These are phyloP conservation scores for Apocrypta bakeri DNA, from an alignment of 1,140 invertebrate species.

Conservation along the genomic window DNA sequence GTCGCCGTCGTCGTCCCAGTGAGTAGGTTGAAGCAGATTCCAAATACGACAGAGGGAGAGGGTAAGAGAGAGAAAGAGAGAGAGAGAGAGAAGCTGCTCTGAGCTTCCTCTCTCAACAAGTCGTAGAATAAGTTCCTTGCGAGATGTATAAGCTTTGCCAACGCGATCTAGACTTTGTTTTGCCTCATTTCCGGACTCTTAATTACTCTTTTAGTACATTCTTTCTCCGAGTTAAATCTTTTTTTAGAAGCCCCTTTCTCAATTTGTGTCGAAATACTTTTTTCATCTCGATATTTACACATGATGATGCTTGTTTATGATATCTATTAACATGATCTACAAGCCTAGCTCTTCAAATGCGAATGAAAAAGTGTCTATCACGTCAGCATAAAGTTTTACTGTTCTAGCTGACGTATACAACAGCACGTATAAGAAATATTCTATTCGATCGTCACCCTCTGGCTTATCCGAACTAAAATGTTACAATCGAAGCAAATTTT, in stretches of 20 bases:
- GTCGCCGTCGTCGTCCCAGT: background rate
- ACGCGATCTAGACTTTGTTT: conserved; percentile 58
- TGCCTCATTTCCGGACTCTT: conserved; percentile 68
- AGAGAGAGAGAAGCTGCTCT: background rate
- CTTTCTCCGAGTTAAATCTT: conserved; percentile 23
- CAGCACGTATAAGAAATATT: background rate
- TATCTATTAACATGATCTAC: background rate
- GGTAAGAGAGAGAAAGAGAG: background rate
- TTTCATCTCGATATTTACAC: background rate
- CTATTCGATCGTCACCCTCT: background rate
- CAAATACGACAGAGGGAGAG: background rate
- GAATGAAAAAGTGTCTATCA: background rate
- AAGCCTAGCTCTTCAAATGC: background rate
- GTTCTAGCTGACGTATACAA: background rate
- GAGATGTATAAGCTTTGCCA: conserved; percentile 58
- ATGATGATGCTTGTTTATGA: background rate
- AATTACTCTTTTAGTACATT: conserved; percentile 72
- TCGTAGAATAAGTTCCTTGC: conserved; percentile 34
- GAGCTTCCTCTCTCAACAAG: background rate
- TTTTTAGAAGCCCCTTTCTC: background rate
- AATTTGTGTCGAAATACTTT: too few relatives aligned
- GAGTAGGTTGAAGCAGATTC: background rate
- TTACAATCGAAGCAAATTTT: background rate
- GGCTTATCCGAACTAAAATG: background rate
- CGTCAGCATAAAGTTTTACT: background rate